Base-by-base conservation (phyloP, 1,140 invertebrate genomes). In the Calephelis virginiensis region DNA sequence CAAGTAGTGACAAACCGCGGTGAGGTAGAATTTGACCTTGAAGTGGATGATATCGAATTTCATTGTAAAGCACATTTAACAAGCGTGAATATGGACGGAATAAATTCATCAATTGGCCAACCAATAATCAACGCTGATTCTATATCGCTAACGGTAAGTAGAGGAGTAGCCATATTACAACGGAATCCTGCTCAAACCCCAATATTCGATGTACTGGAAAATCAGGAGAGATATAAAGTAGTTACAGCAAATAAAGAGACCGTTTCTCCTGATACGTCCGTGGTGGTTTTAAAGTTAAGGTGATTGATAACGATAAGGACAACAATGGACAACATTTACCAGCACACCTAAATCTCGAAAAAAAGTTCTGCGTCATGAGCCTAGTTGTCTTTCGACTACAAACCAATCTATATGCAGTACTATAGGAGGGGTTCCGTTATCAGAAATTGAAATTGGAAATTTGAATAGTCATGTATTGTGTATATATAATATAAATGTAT, bases 401-500 rank as follows among this genome's bases (percentile, higher is more conserved):
- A 14, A 67, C 28, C 28, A 28, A 28, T 28, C 28, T 28, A 28
- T 28, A 4, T 40, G 47, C 53, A 10, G 13, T 28, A 62, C 12
- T 45, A 62, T 62, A 40, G 61, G 61, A 14, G 61, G 43, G 43
- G 61, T 62, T 40, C 43, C 43, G 43, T 46, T 62, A 66, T 60
- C 40, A 43, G 40, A 43, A 7, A 48, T 67, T 6, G 37, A 53
- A 28, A 28, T 50, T 12, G 66, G 66, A 7, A 10, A 50, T 38
- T 43, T 67, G 43, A 63, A 56, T 62, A 10, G 50, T 13, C 14
- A 61, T 37, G 63, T 69, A 47, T n/a, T n/a, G n/a, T n/a, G n/a
- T n/a, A n/a, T n/a, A n/a, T n/a, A n/a, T n/a, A n/a, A n/a, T n/a
- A 59, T 59, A 63, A 56, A 28, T 70, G 63, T 73, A 68, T 64